phyloP scores from a whole-genome alignment of 2,797 vertebrate genomes.

The Helostoma temminkii region DNA sequence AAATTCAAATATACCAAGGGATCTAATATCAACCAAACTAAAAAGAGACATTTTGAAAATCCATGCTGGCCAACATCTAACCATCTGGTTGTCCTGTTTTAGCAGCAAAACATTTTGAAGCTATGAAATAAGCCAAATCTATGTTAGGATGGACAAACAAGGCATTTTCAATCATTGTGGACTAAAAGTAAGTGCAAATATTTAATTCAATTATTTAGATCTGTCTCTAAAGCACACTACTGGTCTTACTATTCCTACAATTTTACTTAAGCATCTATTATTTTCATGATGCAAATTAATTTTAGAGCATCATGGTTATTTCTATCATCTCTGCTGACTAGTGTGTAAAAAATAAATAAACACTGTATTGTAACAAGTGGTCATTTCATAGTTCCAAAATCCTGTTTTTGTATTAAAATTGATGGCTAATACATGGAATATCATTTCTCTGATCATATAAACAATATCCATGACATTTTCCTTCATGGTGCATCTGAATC shows the following conservation, averaged over 20 bases:
- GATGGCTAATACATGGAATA: slow-evolving; percentile 82
- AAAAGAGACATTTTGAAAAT: slow-evolving; percentile 68
- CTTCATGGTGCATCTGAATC: slow-evolving; percentile 84
- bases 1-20: slow-evolving; percentile 6
- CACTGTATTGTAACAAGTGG: slow-evolving; percentile 74
- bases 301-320: slow-evolving; percentile 32
- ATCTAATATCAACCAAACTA: slow-evolving; percentile 32
- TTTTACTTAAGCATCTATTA: slow-evolving; percentile 1
- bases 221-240: slow-evolving; percentile 25
- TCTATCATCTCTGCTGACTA: slow-evolving; percentile 31
- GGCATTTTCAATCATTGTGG: slow-evolving; percentile 47
- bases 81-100: slow-evolving; percentile 79
- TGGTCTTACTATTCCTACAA: slow-evolving; percentile 25
- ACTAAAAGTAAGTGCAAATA: slow-evolving; percentile 73
- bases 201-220: slow-evolving; percentile 29
- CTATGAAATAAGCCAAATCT: slow-evolving; percentile 83
- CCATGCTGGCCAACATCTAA: slow-evolving; percentile 46
- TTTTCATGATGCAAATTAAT: slow-evolving; percentile 31
- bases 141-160: slow-evolving; percentile 45
- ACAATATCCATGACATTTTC: slow-evolving; percentile 81
- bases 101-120: slow-evolving; percentile 89
- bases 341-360: slow-evolving; percentile 69
- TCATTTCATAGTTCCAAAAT: slow-evolving; percentile 89
- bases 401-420: slow-evolving; percentile 78
- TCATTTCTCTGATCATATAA: slow-evolving; percentile 72